A percentile compares a stretch with the other conserved stretches of the same genome.
Evolutionary conservation across 2,113 vertebrate species (phyloP).

Genomic region (Isichthys henryi): DNA sequence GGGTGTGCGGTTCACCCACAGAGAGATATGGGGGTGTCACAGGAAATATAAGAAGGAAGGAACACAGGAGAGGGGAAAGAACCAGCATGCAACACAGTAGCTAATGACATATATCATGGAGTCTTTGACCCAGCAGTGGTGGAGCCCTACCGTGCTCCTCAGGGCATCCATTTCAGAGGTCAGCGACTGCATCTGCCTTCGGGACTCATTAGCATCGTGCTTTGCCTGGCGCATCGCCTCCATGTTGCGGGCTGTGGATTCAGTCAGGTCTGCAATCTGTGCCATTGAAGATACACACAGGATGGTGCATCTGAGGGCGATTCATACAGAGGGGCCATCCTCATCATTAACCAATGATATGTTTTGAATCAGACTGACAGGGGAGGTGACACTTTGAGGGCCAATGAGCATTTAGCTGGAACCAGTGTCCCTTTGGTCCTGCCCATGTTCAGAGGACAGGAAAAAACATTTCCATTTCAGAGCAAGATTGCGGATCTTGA

Average conservation of each 20-base stretch:
- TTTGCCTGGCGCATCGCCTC: conserved; percentile 83
- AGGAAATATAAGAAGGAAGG: background rate
- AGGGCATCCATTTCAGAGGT: conserved; percentile 81
- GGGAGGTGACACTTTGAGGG: background rate
- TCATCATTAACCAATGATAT: background rate
- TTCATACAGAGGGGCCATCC: background rate
- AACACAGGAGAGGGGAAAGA: background rate
- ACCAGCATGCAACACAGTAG: background rate
- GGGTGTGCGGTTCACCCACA: background rate
- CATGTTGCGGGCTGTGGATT: conserved; percentile 81
- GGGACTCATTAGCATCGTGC: conserved; percentile 85
- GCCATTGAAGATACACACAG: background rate
- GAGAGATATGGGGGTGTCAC: background rate
- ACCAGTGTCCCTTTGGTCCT: background rate
- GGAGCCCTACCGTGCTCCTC: conserved; percentile 74
- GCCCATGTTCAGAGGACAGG: background rate
- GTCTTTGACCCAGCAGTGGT: background rate
- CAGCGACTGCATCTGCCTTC: conserved; percentile 84
- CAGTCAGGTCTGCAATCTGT: conserved; percentile 84
- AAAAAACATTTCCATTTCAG: background rate
- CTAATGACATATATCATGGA: background rate
- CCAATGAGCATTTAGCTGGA: background rate
- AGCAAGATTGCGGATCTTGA: background rate
- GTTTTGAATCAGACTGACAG: background rate
- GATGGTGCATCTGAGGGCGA: background rate